A percentile compares a stretch with the other conserved stretches of the same genome.
Conservation (phyloP, 2,797 vertebrate species). For the Hylomyscus alleni region DNA sequence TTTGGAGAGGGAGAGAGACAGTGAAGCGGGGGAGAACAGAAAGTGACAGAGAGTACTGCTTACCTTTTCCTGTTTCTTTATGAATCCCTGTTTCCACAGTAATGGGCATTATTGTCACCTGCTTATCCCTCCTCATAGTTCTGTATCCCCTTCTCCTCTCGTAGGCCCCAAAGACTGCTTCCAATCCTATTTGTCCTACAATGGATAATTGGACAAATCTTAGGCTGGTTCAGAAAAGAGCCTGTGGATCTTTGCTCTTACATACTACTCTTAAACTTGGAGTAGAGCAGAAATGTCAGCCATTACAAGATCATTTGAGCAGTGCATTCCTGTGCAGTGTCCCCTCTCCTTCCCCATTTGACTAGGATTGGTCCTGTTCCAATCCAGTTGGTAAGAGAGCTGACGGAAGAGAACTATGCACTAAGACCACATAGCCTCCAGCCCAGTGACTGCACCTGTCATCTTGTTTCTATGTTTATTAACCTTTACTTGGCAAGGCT, state of each 20-base stretch:
- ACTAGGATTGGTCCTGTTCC: not conserved
- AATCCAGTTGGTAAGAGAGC: not conserved
- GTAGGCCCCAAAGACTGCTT: not conserved
- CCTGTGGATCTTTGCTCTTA: not conserved
- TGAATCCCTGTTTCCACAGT: not conserved
- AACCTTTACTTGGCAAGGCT: not conserved
- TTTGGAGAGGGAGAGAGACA: not conserved
- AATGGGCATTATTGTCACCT: not conserved
- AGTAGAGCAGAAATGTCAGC: not conserved
- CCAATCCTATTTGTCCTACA: not conserved
- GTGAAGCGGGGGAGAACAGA: not conserved
- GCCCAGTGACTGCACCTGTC: not conserved
- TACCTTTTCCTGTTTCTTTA: not conserved
- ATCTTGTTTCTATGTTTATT: not conserved
- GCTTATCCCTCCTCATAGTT: not conserved
- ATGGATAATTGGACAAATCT: not conserved
- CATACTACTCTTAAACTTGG: not conserved
- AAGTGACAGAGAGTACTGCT: not conserved
- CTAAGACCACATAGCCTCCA: constrained; percentile 16
- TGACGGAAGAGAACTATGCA: not conserved
- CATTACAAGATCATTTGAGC: not conserved
- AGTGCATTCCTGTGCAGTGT: not conserved
- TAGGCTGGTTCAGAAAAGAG: not conserved
- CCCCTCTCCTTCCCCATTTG: not conserved
- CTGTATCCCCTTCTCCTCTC: not conserved